Percentiles rank a stretch among this genome's conserved stretches.
Evolutionary conservation across 2,797 vertebrate species (phyloP).

Genomic region (Varecia variegata): DNA sequence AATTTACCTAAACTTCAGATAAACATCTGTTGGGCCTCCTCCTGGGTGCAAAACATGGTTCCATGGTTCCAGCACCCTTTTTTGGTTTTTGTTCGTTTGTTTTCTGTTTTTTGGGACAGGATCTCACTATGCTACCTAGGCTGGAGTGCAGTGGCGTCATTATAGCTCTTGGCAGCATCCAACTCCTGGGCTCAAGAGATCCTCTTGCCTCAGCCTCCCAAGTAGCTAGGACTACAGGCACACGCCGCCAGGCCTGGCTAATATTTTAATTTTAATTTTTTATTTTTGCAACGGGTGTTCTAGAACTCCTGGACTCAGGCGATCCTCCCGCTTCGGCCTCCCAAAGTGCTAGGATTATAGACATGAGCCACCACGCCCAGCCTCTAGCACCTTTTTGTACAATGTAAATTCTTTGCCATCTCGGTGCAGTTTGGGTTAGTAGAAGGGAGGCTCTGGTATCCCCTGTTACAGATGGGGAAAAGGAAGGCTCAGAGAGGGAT

Average conservation of each 20-base stretch:
- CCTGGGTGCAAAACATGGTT: background rate
- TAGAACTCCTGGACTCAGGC: background rate
- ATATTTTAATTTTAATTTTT: background rate
- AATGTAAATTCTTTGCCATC: background rate
- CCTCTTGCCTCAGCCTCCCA: background rate
- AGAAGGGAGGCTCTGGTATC: background rate
- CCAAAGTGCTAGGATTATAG: background rate
- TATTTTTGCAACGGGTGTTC: background rate
- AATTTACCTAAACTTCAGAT: background rate
- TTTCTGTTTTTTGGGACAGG: background rate
- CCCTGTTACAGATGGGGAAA: background rate
- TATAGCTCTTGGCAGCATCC: background rate
- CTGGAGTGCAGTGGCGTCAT: background rate
- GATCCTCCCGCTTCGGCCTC: background rate
- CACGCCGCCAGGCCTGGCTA: too few species aligned
- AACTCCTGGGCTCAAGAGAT: background rate
- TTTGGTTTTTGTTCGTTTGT: too few species aligned
- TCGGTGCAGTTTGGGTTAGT: background rate
- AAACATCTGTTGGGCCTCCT: background rate
- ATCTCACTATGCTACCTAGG: background rate
- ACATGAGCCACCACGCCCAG: background rate
- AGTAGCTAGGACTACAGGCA: background rate
- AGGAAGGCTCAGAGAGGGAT: background rate
- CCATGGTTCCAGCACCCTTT: background rate
- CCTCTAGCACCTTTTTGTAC: background rate